Base-by-base conservation (phyloP, 2,888 invertebrate species). In the Tridacna crocea region DNA sequence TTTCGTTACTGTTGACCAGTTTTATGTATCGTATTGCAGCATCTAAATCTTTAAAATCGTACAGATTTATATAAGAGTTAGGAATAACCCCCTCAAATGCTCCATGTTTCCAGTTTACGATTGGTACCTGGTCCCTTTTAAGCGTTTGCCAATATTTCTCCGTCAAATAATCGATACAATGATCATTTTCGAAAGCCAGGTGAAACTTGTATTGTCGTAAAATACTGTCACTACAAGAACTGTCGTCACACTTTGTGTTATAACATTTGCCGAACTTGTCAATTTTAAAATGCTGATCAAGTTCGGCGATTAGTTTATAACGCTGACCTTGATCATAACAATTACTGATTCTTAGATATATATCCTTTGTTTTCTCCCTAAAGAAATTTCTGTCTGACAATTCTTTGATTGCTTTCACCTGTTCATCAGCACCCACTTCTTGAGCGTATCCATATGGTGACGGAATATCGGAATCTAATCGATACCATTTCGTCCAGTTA, bases 401-500 rank as follows among this genome's bases (percentile, higher is more conserved):
- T 78, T 51, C 48, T 22, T 72, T 73, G 75, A 4, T 61, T 13
- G 63, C 82, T 65, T 46, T 73, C 27, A 36, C 61, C 27, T 24
- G 74, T 68, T 79, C 87, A 51, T 13, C 26, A 17, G 27, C 83
- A 65, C 60, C 77, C 73, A 77, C 66, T 66, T 36, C 72, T 73
- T 82, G 63, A 72, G 46, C 83, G 19, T 36, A 82, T 1, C 90
- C 91, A 77, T 90, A 91, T 0, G 85, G 84, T 22, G 88, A 87
- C 0, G 82, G 81, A 6, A 92, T 86, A 47, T 89, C 88, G 0
- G 92, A 85, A 76, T 92, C 91, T 46, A 78, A 72, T 27, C 91
- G 81, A 78, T 91, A 90, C 83, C 87, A 88, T 13, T 84, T 82
- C 0, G 92, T 92, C 92, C 91, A 92, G 79, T 92, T 92, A 76